phyloP scores from a whole-genome alignment of 2,888 invertebrate species.

The Chymomyza fuscimana region DNA sequence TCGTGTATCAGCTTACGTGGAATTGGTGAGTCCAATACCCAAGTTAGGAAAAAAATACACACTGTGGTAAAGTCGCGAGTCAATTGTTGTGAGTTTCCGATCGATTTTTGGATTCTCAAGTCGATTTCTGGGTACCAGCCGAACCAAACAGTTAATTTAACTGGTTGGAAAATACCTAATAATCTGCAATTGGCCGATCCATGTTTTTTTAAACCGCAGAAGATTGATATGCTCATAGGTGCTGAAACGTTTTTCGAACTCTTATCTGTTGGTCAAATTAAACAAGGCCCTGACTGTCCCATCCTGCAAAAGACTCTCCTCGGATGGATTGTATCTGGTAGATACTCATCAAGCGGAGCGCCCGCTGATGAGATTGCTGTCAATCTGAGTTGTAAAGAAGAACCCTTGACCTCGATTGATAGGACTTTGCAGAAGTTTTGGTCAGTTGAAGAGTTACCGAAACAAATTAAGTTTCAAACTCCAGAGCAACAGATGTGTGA shows the following conservation, averaged over 20 bases:
- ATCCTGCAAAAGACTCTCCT: not conserved
- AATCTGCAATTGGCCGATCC: not conserved
- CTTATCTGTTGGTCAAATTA: too few relatives aligned
- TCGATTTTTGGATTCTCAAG: not conserved
- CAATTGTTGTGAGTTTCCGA: not conserved
- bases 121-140: not conserved
- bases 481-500: not conserved
- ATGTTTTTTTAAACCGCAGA: not conserved
- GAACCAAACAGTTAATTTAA: not conserved
- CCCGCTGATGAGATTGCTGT: not conserved
- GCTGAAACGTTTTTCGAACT: not conserved
- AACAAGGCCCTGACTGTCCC: not conserved
- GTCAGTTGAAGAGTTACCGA: too few relatives aligned
- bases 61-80: constrained; percentile 1
- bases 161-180: not conserved
- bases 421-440: not conserved
- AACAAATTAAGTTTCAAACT: too few relatives aligned
- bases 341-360: not conserved
- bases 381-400: not conserved
- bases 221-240: not conserved
- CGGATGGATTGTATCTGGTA: not conserved
- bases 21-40: not conserved
- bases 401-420: not conserved
- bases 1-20: too few relatives aligned
- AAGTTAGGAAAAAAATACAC: not conserved